These are phyloP conservation scores for Noctua fimbriata DNA, from an alignment of 2,888 invertebrate species.

Conservation along the genomic window DNA sequence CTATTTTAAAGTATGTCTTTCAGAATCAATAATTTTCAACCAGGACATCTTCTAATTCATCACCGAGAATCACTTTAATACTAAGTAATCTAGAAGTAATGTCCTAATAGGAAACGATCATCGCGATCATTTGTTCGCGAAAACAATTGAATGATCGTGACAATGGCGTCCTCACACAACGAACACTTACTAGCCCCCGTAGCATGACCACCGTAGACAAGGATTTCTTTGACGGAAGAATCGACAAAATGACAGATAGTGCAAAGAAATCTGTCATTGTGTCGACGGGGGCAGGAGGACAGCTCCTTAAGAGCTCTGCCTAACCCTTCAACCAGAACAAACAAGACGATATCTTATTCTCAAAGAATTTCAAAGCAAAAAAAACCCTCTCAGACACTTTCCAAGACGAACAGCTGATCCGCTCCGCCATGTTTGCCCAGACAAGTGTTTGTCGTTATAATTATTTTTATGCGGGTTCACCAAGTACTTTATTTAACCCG, in stretches of 20 bases:
- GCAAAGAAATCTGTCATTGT: no score
- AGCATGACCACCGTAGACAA: no score
- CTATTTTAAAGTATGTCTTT: no score
- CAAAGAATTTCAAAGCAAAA: background rate
- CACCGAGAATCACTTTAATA: no score
- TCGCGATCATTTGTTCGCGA: background rate
- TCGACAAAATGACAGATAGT: no score
- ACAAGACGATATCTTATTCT: slow-evolving; percentile 1
- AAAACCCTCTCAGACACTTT: background rate
- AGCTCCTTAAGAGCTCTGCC: background rate
- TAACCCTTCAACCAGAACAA: background rate
- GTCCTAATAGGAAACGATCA: no score
- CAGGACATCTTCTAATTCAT: no score
- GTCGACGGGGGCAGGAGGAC: no score
- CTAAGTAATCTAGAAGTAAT: background rate
- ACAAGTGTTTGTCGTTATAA: slow-evolving; percentile 49
- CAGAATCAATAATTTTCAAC: no score
- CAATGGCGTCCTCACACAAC: background rate
- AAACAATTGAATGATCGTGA: background rate
- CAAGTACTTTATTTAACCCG: slow-evolving; percentile 43
- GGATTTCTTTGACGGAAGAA: no score
- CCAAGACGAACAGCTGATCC: slow-evolving; percentile 37
- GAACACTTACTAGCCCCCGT: background rate
- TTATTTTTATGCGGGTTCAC: slow-evolving; percentile 66
- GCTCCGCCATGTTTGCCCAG: slow-evolving; percentile 33